Evolutionary conservation across 1,140 invertebrate species (phyloP), one percentile per base, ranked within the genome.

Genomic region (Trichogramma pretiosum): DNA sequence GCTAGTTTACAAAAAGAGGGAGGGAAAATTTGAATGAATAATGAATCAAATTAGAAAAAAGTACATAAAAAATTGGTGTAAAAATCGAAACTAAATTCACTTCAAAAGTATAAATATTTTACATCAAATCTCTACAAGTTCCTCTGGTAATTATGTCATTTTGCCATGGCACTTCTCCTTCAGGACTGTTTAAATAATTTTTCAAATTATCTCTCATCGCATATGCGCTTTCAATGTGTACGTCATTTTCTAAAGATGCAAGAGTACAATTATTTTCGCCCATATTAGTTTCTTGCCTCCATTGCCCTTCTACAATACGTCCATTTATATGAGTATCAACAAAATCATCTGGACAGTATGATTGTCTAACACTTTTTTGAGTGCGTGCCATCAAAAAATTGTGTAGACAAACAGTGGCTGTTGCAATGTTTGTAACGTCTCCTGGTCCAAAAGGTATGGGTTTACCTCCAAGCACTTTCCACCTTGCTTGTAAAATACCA

Each of bases 401-500:
- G 21, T 40, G 38, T 8, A 40, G 13, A 40, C 36, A 38, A 18
- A 38, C 19, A 21, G 7, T 5, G 19, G 17, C 16, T 38, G n/a
- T 16, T n/a, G 22, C 38, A n/a, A 40, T 40, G n/a, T 24, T 14
- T 1, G 17, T n/a, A 9, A 14, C 22, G 7, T 21, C 26, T 21
- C 14, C 14, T 16, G 26, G 26, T 13, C 26, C 16, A 14, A 40
- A 22, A 5, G 13, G 17, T 24, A 40, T 14, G n/a, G n/a, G n/a
- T 1, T 8, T 1, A 9, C 3, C 2, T 13, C 32, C 10, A 11
- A 42, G n/a, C 24, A 42, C 28, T 5, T 26, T 10, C 40, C 40
- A 42, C 22, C 17, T 14, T 1, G 14, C 8, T 17, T 17, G n/a
- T 14, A 77, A 50, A 39, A 77, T 74, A 11, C 74, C 74, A 58